These are phyloP conservation scores for Rhineura floridana DNA, from an alignment of 2,113 vertebrate species.

Conservation along the genomic window DNA sequence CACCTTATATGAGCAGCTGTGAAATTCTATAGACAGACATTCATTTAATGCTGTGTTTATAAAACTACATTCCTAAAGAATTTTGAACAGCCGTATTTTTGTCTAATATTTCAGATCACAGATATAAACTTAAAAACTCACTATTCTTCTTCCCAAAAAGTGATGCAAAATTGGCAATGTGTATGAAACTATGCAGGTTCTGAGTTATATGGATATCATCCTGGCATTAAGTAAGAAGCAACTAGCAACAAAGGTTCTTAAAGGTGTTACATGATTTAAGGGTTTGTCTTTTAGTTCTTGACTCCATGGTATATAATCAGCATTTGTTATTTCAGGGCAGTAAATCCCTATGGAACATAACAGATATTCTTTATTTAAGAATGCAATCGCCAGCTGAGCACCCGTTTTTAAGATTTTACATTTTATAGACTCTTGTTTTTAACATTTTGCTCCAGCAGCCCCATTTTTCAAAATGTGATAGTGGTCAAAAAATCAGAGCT, in stretches of 20 bases:
- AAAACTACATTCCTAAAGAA: not conserved
- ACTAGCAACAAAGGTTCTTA: not conserved
- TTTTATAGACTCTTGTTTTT: not conserved
- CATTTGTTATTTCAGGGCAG: not conserved
- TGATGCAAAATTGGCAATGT: not conserved
- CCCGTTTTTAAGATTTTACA: not conserved
- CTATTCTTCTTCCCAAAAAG: no score
- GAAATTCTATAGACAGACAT: not conserved
- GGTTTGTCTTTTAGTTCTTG: not conserved
- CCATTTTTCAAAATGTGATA: not conserved
- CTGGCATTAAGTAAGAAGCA: not conserved
- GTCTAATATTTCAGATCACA: not conserved
- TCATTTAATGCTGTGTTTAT: not conserved
- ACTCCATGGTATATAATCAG: not conserved
- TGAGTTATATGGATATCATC: not conserved
- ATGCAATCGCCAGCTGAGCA: not conserved
- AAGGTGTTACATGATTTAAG: not conserved
- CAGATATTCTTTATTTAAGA: not conserved
- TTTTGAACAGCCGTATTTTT: no score
- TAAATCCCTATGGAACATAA: not conserved
- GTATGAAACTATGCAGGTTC: not conserved
- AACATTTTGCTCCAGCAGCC: not conserved
- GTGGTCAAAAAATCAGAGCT: not conserved
- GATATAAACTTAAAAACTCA: no score
- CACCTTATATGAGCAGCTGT: not conserved